Conservation (phyloP, 2,797 vertebrate genomes). For the Bradypodion ventrale region DNA sequence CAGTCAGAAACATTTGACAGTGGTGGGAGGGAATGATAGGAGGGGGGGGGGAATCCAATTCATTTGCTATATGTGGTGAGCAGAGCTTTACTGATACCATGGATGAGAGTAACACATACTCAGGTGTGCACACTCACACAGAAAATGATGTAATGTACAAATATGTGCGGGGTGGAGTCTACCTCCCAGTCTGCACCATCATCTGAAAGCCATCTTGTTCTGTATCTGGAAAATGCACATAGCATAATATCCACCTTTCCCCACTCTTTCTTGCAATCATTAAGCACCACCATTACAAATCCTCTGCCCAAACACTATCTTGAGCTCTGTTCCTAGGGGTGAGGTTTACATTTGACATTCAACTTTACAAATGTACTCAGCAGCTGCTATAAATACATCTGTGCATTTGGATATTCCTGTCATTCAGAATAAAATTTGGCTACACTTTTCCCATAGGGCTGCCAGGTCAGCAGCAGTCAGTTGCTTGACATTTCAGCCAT, state of each 20-base stretch:
- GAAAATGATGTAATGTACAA: neutral
- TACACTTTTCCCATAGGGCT: no score
- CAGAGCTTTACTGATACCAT: no score
- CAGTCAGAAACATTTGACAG: no score
- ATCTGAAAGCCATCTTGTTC: slow-evolving; percentile 7
- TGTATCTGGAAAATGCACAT: neutral
- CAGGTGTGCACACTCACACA: neutral
- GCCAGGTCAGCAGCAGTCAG: no score
- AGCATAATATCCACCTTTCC: neutral
- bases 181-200: neutral
- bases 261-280: neutral
- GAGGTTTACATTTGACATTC: neutral
- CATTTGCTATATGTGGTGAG: no score
- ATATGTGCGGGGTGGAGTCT: slow-evolving; percentile 4
- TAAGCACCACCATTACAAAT: neutral
- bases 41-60: no score
- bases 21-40: no score
- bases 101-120: neutral
- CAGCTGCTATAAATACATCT: neutral
- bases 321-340: neutral
- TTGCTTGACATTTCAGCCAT: no score
- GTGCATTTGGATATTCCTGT: neutral
- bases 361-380: neutral
- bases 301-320: neutral
- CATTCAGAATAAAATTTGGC: neutral